Evolutionary conservation across 2,797 vertebrate genomes (phyloP).

Genomic region (Melanitta fusca): DNA sequence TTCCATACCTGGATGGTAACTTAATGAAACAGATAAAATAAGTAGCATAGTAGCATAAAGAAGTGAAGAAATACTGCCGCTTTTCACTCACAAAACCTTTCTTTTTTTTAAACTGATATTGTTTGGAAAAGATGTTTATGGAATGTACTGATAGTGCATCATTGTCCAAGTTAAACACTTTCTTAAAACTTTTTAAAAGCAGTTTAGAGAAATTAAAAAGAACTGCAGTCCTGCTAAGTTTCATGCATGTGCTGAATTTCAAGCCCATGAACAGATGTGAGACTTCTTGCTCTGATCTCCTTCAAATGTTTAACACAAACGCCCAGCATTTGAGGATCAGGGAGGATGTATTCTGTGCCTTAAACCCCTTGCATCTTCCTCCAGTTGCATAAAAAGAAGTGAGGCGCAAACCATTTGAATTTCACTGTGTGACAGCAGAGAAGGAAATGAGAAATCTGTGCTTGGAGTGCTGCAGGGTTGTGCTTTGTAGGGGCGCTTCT

Average conservation of each 20-base stretch:
- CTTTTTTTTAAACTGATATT: not conserved
- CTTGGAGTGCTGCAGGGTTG: not conserved
- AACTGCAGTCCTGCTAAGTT: not conserved
- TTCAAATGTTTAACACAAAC: fast-evolving
- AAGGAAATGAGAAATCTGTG: not conserved
- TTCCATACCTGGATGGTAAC: not conserved
- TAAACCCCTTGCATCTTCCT: not conserved
- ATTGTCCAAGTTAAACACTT: not conserved
- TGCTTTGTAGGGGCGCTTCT: not conserved
- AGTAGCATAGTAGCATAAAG: fast-evolving
- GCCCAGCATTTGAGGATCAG: not conserved
- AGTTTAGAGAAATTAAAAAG: not conserved
- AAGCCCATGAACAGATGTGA: not conserved
- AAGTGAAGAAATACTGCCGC: not conserved
- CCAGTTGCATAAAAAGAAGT: not conserved
- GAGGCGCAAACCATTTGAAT: not conserved
- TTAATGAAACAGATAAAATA: not conserved
- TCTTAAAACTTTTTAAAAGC: not conserved
- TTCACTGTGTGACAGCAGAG: not conserved
- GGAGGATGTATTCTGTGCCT: not conserved
- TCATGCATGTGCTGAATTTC: not conserved
- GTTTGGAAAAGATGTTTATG: not conserved
- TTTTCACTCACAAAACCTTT: not conserved
- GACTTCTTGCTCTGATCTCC: not conserved
- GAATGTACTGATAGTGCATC: not conserved